Evolutionary conservation across 1,140 invertebrate species (phyloP).

Genomic region (Kradibia gibbosae): DNA sequence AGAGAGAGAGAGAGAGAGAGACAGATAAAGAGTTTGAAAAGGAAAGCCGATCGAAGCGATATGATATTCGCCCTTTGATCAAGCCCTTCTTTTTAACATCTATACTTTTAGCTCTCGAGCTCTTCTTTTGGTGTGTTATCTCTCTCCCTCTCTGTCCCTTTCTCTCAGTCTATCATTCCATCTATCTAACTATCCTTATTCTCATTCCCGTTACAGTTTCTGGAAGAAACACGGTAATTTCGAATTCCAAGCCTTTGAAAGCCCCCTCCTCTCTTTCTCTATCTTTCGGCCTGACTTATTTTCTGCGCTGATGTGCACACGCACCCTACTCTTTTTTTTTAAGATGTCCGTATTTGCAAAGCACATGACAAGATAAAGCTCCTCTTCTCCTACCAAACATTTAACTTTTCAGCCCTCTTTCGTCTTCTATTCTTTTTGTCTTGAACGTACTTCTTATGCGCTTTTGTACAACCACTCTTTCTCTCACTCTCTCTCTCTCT

Average conservation of each 20-base stretch:
- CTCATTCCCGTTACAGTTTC: conserved; percentile 32
- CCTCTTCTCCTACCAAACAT: not conserved
- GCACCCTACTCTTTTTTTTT: conserved; percentile 9
- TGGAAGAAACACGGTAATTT: conserved; percentile 46
- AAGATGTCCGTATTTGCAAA: conserved; percentile 15
- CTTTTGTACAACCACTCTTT: not conserved
- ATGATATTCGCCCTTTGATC: conserved; percentile 40
- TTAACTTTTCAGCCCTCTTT: not conserved
- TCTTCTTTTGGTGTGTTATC: not conserved
- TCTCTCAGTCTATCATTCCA: too few species aligned
- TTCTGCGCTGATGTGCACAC: conserved; percentile 33
- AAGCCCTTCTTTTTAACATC: conserved; percentile 1
- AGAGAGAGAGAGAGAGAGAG: not conserved
- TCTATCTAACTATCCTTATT: not conserved
- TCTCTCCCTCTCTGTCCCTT: not conserved
- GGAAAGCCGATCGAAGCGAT: not conserved
- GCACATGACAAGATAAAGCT: not conserved
- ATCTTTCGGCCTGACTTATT: conserved; percentile 11
- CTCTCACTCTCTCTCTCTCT: not conserved
- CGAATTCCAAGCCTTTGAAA: conserved; percentile 23
- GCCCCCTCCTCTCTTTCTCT: not conserved
- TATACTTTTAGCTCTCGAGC: not conserved
- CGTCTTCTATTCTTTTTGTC: not conserved
- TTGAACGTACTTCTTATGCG: not conserved
- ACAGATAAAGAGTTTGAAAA: too few species aligned